Conservation (phyloP, 1,140 invertebrate genomes). For the Ooceraea biroi region DNA sequence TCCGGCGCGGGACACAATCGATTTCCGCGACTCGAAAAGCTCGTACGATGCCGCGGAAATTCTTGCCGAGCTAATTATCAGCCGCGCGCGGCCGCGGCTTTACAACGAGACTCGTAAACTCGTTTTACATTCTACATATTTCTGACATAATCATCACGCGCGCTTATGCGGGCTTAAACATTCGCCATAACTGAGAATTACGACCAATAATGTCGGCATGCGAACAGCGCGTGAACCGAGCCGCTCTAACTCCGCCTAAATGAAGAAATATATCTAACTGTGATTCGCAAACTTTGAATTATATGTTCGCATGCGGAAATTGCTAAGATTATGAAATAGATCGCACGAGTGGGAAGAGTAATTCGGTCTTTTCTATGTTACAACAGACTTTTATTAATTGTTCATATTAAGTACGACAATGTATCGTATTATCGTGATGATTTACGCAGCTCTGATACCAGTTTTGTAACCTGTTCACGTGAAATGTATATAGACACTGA, state of each 20-base stretch:
- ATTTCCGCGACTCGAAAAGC: background rate
- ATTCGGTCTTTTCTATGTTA: background rate
- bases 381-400: background rate
- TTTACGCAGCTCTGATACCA: background rate
- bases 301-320: background rate
- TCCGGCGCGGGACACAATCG: background rate
- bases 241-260: background rate
- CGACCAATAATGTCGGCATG: background rate
- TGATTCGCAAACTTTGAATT: background rate
- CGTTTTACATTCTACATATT: constrained; percentile 21
- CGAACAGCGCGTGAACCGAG: background rate
- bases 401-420: background rate
- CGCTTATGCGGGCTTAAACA: background rate
- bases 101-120: constrained; percentile 12
- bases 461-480: background rate
- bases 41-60: background rate
- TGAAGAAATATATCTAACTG: constrained; percentile 13
- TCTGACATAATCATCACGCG: background rate
- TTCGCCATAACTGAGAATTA: background rate
- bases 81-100: constrained; percentile 1
- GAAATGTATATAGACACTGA: background rate
- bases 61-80: constrained; percentile 29
- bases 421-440: background rate
- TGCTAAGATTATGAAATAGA: background rate
- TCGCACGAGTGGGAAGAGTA: background rate